Percentiles rank a stretch among this genome's conserved stretches.
phyloP scores from a whole-genome alignment of 1,140 invertebrate genomes.

The Drosophila sp. region DNA sequence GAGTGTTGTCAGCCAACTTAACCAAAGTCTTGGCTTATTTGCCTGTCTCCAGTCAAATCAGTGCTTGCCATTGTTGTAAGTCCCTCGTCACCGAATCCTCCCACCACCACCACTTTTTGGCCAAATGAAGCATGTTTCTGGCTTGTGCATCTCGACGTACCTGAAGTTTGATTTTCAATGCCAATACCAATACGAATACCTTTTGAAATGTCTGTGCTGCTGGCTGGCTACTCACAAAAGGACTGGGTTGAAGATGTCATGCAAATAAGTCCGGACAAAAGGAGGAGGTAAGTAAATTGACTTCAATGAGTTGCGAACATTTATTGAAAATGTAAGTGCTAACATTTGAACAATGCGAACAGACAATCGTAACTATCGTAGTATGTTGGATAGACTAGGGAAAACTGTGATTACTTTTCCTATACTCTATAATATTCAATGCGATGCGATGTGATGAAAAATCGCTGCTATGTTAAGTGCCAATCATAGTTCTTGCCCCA shows the following conservation, averaged over 20 bases:
- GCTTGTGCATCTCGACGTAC: constrained; percentile 39
- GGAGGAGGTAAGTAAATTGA: constrained; percentile 23
- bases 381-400: constrained; percentile 35
- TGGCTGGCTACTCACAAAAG: constrained; percentile 27
- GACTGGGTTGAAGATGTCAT: constrained; percentile 31
- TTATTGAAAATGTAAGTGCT: constrained; percentile 77
- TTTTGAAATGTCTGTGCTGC: constrained; percentile 34
- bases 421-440: constrained; percentile 1
- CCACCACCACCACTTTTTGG: constrained; percentile 1
- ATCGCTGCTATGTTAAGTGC: constrained; percentile 11
- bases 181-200: constrained; percentile 40
- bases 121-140: constrained; percentile 69
- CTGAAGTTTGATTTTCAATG: constrained; percentile 48
- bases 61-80: constrained; percentile 72
- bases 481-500: constrained; percentile 4
- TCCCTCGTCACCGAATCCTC: not conserved
- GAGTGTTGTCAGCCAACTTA: constrained; percentile 64
- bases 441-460: not conserved
- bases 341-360: constrained; percentile 66
- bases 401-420: not conserved
- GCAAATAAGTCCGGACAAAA: constrained; percentile 54
- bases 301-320: constrained; percentile 56
- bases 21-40: constrained; percentile 23
- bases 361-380: constrained; percentile 61
- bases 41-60: constrained; percentile 53